Conservation (phyloP, 1,140 invertebrate genomes). For the Drosophila ogumai region DNA sequence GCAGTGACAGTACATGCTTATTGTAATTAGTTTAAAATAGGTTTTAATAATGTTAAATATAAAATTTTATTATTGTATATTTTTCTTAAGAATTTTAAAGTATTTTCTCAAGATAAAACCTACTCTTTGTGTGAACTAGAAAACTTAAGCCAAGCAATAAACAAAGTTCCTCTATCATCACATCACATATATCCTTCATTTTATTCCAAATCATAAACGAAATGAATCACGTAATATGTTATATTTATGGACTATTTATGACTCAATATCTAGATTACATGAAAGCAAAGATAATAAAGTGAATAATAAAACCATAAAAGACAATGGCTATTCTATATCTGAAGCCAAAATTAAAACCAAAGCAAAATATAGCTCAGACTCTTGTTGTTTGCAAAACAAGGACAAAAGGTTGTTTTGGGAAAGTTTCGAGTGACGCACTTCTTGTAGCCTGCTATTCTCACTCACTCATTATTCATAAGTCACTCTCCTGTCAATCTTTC, state of each 20-base stretch:
- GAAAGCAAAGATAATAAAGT: conserved; percentile 1
- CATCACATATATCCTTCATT: conserved; percentile 3
- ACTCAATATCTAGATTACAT: conserved; percentile 18
- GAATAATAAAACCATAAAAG: conserved; percentile 44
- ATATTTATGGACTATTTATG: conserved; percentile 28
- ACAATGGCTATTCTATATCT: conserved; percentile 11
- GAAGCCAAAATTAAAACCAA: background rate
- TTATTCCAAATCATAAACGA: conserved; percentile 4
- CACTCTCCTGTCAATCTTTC: conserved; percentile 33
- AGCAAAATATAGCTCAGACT: background rate
- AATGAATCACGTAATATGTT: conserved; percentile 25
- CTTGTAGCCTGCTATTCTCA: background rate
- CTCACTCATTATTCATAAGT: conserved; percentile 34
- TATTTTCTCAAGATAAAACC: background rate
- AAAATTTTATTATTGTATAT: no score
- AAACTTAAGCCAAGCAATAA: background rate
- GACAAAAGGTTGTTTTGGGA: conserved; percentile 12
- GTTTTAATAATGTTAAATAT: background rate
- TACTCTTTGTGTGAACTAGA: background rate
- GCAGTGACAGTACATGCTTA: background rate
- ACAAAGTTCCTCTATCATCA: conserved; percentile 12
- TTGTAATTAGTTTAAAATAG: background rate
- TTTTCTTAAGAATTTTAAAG: no score
- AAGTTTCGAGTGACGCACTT: conserved; percentile 14
- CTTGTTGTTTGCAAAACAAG: conserved; percentile 2